phyloP scores from a whole-genome alignment of 2,113 vertebrate species.

The Xyrauchen texanus region DNA sequence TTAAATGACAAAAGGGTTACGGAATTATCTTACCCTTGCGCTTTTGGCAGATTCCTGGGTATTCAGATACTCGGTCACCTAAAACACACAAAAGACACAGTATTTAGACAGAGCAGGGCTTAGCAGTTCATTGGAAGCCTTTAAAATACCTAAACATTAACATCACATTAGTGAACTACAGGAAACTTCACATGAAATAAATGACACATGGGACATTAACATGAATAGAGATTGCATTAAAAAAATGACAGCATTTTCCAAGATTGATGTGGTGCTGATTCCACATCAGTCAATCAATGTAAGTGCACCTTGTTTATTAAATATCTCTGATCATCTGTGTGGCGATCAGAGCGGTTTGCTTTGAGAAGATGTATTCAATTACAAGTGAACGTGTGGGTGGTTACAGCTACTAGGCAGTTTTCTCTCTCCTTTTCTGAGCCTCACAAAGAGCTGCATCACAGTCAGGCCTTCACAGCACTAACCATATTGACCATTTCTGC shows the following conservation, averaged over 20 bases:
- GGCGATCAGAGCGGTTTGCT: not conserved
- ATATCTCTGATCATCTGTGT: conserved; percentile 2
- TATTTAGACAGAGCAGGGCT: conserved; percentile 30
- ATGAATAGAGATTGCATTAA: not conserved
- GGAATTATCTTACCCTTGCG: conserved; percentile 79
- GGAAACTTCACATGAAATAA: not conserved
- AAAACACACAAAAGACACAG: conserved; percentile 47
- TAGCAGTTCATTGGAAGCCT: not conserved
- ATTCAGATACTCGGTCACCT: conserved; percentile 90
- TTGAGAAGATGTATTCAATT: not conserved
- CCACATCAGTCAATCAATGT: not conserved
- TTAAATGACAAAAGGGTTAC: no score
- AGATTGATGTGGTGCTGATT: conserved; percentile 1
- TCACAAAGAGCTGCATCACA: not conserved
- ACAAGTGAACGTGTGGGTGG: conserved; percentile 15
- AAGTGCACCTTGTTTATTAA: conserved; percentile 6
- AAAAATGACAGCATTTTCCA: not conserved
- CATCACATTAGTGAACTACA: not conserved
- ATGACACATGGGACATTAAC: not conserved
- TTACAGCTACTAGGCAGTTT: not conserved
- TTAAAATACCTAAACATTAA: conserved; percentile 18
- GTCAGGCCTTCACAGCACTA: conserved; percentile 37
- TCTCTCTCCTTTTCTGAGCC: not conserved
- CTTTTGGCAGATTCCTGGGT: conserved; percentile 91
- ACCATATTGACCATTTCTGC: conserved; percentile 69